phyloP scores from a whole-genome alignment of 2,797 vertebrate genomes.

The Aythya fuligula region DNA sequence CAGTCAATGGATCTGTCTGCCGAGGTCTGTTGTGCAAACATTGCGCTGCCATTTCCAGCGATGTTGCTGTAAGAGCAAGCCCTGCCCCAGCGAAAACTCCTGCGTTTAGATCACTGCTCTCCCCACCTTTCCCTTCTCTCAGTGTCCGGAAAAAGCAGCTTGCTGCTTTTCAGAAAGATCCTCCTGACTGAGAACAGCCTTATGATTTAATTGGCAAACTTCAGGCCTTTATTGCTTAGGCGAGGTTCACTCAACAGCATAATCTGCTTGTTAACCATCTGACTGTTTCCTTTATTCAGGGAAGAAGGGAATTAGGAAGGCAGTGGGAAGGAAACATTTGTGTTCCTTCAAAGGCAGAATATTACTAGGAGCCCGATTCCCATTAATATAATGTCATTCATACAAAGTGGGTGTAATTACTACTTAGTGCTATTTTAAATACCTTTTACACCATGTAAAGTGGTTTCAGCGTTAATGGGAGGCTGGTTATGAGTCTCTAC shows the following conservation, averaged over 20 bases:
- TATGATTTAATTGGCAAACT: neutral
- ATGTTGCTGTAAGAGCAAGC: neutral
- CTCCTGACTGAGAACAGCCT: neutral
- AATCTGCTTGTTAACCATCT: constrained; percentile 5
- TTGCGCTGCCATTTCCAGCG: neutral
- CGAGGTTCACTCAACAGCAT: neutral
- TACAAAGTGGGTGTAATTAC: neutral
- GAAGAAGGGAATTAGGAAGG: constrained; percentile 20
- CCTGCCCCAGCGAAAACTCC: neutral
- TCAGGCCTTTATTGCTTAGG: neutral
- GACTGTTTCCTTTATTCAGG: constrained; percentile 30
- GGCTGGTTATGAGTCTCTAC: neutral
- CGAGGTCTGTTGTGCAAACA: constrained; percentile 29
- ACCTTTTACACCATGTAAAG: neutral
- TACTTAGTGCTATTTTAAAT: constrained; percentile 1
- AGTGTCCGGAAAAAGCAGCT: neutral
- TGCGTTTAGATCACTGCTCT: rapidly evolving
- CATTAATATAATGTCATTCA: neutral
- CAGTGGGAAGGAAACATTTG: constrained; percentile 34
- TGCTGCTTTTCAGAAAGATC: neutral
- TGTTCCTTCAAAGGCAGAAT: constrained; percentile 60
- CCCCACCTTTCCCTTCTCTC: neutral
- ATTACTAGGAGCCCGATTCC: constrained; percentile 27
- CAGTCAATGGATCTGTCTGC: neutral
- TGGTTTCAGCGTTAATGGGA: neutral